Conservation (phyloP, 2,113 vertebrate species). For the Grus americana region DNA sequence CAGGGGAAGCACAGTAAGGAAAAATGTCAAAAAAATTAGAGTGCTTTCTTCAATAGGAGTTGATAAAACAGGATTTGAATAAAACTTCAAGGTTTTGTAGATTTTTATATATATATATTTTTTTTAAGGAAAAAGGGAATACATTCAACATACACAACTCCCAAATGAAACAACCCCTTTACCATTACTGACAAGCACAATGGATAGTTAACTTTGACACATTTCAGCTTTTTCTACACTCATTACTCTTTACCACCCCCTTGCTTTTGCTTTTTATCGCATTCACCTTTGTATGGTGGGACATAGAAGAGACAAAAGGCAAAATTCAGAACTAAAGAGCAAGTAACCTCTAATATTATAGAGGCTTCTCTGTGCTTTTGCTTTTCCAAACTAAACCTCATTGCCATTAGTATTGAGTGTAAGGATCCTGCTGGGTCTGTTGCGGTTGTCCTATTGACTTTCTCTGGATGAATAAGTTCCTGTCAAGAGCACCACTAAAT, state of each 20-base stretch:
- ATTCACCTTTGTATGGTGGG: neutral
- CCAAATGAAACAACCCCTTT: neutral
- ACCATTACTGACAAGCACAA: too few species aligned
- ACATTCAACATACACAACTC: neutral
- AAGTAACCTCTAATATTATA: neutral
- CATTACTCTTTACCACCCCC: neutral
- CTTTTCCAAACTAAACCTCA: constrained; percentile 5
- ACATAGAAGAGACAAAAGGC: neutral
- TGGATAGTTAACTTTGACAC: neutral
- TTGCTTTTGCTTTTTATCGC: neutral
- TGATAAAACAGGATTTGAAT: neutral
- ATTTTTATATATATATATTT: neutral
- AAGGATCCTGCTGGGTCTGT: constrained; percentile 34
- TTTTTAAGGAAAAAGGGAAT: neutral
- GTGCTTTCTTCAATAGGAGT: neutral
- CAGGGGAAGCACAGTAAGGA: neutral
- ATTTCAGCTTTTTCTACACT: neutral
- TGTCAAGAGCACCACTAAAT: constrained; percentile 60
- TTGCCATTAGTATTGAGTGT: constrained; percentile 17
- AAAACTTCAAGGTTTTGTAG: neutral
- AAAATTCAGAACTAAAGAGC: neutral
- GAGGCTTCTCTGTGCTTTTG: neutral
- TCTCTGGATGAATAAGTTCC: constrained; percentile 55
- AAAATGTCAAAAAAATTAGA: neutral
- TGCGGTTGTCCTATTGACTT: constrained; percentile 59